Percentiles rank a stretch among this genome's conserved stretches.
Conservation (phyloP, 2,888 invertebrate species). For the Morpho helenor region DNA sequence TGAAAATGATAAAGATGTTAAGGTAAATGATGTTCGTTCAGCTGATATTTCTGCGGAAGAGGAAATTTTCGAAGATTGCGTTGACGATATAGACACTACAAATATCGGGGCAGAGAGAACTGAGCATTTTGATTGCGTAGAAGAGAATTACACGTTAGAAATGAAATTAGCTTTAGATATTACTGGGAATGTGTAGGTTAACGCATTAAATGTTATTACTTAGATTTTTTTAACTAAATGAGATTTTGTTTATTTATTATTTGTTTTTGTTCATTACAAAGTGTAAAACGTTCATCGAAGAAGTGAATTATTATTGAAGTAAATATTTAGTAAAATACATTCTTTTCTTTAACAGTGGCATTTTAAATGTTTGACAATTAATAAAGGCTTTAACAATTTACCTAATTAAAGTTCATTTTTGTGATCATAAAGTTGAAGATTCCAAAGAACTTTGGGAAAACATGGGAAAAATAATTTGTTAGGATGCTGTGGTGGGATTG, state of each 20-base stretch:
- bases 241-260: slow-evolving; percentile 4
- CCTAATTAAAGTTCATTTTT: no score
- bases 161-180: slow-evolving; percentile 48
- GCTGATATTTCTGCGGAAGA: slow-evolving; percentile 33
- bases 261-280: slow-evolving; percentile 10
- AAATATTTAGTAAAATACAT: background rate
- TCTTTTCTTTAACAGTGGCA: background rate
- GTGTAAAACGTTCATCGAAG: slow-evolving; percentile 5
- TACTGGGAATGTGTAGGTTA: slow-evolving; percentile 9
- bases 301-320: slow-evolving; percentile 1
- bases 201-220: no score
- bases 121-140: slow-evolving; percentile 39
- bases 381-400: no score
- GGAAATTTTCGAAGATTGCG: slow-evolving; percentile 60
- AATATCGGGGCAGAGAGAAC: slow-evolving; percentile 11
- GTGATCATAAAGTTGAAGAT: no score
- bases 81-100: slow-evolving; percentile 36
- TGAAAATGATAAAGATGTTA: slow-evolving; percentile 8
- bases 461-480: no score
- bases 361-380: background rate
- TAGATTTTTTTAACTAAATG: background rate
- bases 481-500: no score
- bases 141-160: slow-evolving; percentile 60
- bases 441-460: no score
- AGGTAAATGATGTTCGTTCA: slow-evolving; percentile 16